Conservation (phyloP, 37 sponge, comb jelly and placozoan genomes). For the Bolinopsis microptera region DNA sequence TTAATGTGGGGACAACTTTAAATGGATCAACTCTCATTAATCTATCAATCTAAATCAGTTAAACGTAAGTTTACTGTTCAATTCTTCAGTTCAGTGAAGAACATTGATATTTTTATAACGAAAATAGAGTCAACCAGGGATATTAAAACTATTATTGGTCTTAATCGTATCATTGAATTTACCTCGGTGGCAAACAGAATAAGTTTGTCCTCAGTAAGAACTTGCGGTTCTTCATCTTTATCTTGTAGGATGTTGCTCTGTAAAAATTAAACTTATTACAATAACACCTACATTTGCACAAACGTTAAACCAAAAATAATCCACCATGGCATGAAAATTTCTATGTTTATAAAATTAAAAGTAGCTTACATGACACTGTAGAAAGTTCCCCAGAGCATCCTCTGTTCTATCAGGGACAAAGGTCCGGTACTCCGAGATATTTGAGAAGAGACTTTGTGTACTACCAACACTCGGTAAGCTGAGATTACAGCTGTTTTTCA, state of each 20-base stretch:
- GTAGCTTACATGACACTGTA: constrained; percentile 21
- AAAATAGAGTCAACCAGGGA: too few species aligned
- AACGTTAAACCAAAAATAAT: neutral
- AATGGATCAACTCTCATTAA: too few species aligned
- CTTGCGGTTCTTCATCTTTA: neutral
- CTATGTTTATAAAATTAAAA: neutral
- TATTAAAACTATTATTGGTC: too few species aligned
- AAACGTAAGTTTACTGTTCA: too few species aligned
- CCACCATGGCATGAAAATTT: too few species aligned
- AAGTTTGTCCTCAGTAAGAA: neutral
- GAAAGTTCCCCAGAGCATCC: neutral
- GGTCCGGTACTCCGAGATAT: constrained; percentile 11
- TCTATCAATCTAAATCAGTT: too few species aligned
- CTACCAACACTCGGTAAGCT: constrained; percentile 38
- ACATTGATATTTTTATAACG: neutral
- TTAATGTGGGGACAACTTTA: too few species aligned
- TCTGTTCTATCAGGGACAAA: neutral
- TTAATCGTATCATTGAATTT: neutral
- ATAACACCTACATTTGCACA: neutral
- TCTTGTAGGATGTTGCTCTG: constrained; percentile 51
- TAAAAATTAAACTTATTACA: neutral
- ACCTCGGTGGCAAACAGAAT: neutral
- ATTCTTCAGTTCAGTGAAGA: too few species aligned
- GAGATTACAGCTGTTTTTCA: neutral
- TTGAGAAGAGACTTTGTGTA: constrained; percentile 27